Base-by-base conservation (phyloP, 2,888 invertebrate genomes). In the Eupithecia exiguata region DNA sequence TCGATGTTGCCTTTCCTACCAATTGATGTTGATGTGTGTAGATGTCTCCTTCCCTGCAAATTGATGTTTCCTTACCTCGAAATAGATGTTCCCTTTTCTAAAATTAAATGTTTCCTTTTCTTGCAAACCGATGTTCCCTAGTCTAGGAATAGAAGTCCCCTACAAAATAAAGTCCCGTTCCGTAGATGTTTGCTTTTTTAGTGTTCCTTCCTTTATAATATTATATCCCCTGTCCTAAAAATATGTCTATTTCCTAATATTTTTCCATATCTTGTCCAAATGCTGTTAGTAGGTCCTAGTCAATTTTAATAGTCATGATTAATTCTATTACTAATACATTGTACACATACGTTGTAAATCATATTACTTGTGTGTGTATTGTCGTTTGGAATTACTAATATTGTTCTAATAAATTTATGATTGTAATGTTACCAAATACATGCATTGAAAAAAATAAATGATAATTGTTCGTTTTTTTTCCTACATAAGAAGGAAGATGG, bases 381-480 rank as follows among this genome's bases (percentile, higher is more conserved):
- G 67, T 49, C 66, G 73, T 79, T 76, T 70, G 68, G 62, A 69
- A 72, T 74, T 69, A 71, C 16, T 76, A 75, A 71, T 70, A 70
- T 72, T 75, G 71, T 72, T 74, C 72, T 74, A 70, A 82, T 80
- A 81, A 81, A 72, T 81, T 77, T 78, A 76, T 79, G 74, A 79
- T 84, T 86, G 83, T 92, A 93, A 91, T 88, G 90, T 93, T 93
- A 91, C 88, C 69, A 74, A 92, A 91, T 92, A 91, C 87, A 93
- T 88, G 92, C 92, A 93, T 92, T 92, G 87, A 89, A 86, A 91
- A 93, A 93, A 92, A 87, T 88, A 92, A 90, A 87, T 84, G 81
- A 84, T 84, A 86, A 86, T 77, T 83, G 82, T 86, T 86, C 81
- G 89, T 93, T 89, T 90, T 82, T 91, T 80, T 62, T 14, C 43